A percentile compares a stretch with the other conserved stretches of the same genome.
Conservation (phyloP, 2,888 invertebrate species). For the Hyles lineata region DNA sequence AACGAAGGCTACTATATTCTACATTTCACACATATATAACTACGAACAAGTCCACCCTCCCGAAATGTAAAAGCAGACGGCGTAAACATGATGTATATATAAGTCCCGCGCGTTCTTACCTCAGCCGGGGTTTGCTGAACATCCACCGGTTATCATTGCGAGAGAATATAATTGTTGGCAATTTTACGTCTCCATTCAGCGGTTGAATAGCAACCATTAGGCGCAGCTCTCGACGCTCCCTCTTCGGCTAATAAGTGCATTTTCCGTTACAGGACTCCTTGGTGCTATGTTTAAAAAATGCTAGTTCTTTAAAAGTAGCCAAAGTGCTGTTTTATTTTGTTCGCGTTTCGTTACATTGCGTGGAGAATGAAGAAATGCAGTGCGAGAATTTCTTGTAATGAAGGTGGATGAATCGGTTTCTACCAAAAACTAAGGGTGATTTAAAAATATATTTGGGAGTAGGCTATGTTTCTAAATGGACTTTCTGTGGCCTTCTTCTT, state of each 20-base stretch:
- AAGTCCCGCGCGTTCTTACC: background rate
- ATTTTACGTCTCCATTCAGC: constrained; percentile 81
- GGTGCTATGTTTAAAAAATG: constrained; percentile 72
- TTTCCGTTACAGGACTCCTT: constrained; percentile 80
- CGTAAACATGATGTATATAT: background rate
- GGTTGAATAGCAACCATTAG: constrained; percentile 83
- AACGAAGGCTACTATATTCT: too few species aligned
- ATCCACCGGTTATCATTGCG: constrained; percentile 82
- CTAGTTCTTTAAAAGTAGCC: constrained; percentile 27
- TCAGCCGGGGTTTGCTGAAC: constrained; percentile 44
- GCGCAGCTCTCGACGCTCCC: constrained; percentile 75
- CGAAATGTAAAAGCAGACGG: background rate
- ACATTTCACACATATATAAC: background rate
- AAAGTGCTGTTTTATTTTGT: constrained; percentile 19
- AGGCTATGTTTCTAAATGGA: too few species aligned
- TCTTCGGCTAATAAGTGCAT: constrained; percentile 83
- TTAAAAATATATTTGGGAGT: too few species aligned
- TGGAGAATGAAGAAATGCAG: background rate
- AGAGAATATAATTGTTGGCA: constrained; percentile 84
- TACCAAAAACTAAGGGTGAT: too few species aligned
- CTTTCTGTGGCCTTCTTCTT: too few species aligned
- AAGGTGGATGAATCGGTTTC: too few species aligned
- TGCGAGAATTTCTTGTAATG: too few species aligned
- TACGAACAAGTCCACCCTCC: background rate
- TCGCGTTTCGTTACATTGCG: background rate